phyloP scores from a whole-genome alignment of 2,888 invertebrate genomes.

The Lepidochitona cinerea region DNA sequence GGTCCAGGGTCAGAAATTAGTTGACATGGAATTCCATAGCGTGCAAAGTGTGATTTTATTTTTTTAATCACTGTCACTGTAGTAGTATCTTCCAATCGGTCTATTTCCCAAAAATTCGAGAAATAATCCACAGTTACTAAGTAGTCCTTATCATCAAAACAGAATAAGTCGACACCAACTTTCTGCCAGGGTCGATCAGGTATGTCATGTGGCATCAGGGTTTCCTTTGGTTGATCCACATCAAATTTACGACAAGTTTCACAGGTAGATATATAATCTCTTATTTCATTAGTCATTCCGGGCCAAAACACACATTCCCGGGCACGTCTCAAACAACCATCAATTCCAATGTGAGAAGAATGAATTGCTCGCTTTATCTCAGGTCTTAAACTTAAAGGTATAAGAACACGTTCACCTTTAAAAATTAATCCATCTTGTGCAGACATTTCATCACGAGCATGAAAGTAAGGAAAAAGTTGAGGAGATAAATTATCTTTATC shows the following conservation, averaged over 20 bases:
- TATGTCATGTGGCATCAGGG: not conserved
- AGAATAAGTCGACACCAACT: not conserved
- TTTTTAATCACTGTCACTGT: no score
- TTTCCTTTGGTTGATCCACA: not conserved
- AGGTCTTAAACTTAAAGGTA: not conserved
- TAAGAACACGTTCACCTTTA: conserved; percentile 13
- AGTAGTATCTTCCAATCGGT: no score
- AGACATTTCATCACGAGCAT: conserved; percentile 20
- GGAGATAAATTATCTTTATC: not conserved
- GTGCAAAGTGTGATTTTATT: no score
- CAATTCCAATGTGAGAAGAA: conserved; percentile 11
- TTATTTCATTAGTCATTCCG: not conserved
- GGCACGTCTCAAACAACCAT: conserved; percentile 3
- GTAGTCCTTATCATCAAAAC: no score
- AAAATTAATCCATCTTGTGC: conserved; percentile 19
- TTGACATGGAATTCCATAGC: no score
- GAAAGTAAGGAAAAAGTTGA: conserved; percentile 6
- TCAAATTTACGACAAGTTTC: not conserved
- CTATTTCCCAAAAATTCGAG: no score
- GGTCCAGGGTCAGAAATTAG: no score
- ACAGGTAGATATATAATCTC: not conserved
- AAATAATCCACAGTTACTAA: no score
- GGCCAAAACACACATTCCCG: not conserved
- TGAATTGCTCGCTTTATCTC: not conserved
- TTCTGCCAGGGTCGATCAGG: not conserved